Evolutionary conservation across 2,797 vertebrate species (phyloP).

Genomic region (Clangula hyemalis): DNA sequence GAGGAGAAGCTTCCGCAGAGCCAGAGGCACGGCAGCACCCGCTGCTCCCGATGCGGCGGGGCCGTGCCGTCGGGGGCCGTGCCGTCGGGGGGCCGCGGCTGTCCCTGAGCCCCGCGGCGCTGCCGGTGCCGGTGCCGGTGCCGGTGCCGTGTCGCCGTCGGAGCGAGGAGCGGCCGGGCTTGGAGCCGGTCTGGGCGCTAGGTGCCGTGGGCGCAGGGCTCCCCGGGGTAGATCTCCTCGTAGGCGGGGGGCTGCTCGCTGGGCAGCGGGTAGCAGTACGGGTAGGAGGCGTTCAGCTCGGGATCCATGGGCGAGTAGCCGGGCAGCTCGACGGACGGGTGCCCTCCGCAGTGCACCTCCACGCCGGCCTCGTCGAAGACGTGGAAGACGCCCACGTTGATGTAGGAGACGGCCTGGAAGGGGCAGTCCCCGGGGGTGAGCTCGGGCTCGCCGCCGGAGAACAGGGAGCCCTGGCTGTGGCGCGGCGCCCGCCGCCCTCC

Average conservation of each 20-base stretch:
- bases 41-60: neutral
- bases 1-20: conserved; percentile 30
- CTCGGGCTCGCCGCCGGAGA: conserved; percentile 88
- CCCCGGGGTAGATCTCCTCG: conserved; percentile 90
- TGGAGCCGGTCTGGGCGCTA: neutral
- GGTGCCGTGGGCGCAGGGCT: conserved; percentile 75
- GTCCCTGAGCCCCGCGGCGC: neutral
- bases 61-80: neutral
- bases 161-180: neutral
- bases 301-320: conserved; percentile 91
- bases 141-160: neutral
- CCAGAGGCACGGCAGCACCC: conserved; percentile 7
- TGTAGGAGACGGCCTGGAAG: conserved; percentile 91
- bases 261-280: conserved; percentile 89
- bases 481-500: conserved; percentile 76
- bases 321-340: conserved; percentile 93
- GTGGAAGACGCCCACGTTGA: conserved; percentile 88
- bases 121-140: neutral
- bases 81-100: neutral
- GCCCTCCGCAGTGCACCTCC: conserved; percentile 89
- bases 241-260: conserved; percentile 89
- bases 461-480: conserved; percentile 82
- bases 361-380: conserved; percentile 87
- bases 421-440: conserved; percentile 67
- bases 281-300: conserved; percentile 89